Evolutionary conservation across 2,797 vertebrate genomes (phyloP).

Genomic region (Micropoecilia bifurca): DNA sequence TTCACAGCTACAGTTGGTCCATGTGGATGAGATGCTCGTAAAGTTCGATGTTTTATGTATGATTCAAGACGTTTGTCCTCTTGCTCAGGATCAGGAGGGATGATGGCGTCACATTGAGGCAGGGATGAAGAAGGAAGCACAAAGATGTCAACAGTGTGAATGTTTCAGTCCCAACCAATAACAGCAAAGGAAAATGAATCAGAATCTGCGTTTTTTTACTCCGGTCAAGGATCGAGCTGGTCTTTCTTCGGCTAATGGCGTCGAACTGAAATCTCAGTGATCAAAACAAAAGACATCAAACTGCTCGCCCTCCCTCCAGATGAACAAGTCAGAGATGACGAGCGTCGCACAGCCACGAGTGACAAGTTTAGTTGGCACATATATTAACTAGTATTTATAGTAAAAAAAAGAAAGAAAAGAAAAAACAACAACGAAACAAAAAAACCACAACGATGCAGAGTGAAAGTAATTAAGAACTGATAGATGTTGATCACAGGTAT

Average conservation of each 20-base stretch:
- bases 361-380: slow-evolving; percentile 70
- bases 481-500: slow-evolving; percentile 68
- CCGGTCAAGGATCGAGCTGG: slow-evolving; percentile 27
- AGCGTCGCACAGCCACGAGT: slow-evolving; percentile 46
- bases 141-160: slow-evolving; percentile 64
- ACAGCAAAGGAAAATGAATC: slow-evolving; percentile 30
- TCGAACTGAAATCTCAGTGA: slow-evolving; percentile 16
- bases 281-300: slow-evolving; percentile 26
- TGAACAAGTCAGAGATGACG: slow-evolving; percentile 30
- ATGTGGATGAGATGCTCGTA: slow-evolving; percentile 40
- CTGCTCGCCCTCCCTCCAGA: slow-evolving; percentile 6
- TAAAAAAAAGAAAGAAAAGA: slow-evolving; percentile 7
- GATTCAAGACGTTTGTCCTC: slow-evolving; percentile 45
- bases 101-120: slow-evolving; percentile 51
- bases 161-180: slow-evolving; percentile 44
- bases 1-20: slow-evolving; percentile 35
- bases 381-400: slow-evolving; percentile 45
- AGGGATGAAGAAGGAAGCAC: slow-evolving; percentile 67
- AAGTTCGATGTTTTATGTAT: slow-evolving; percentile 54
- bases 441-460: slow-evolving; percentile 21
- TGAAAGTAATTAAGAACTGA: slow-evolving; percentile 49
- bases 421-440: background rate
- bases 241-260: slow-evolving; percentile 27
- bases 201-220: slow-evolving; percentile 23
- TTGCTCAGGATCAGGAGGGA: slow-evolving; percentile 18